Conservation (phyloP, 2,888 invertebrate species). For the Chydorus sphaericus region DNA sequence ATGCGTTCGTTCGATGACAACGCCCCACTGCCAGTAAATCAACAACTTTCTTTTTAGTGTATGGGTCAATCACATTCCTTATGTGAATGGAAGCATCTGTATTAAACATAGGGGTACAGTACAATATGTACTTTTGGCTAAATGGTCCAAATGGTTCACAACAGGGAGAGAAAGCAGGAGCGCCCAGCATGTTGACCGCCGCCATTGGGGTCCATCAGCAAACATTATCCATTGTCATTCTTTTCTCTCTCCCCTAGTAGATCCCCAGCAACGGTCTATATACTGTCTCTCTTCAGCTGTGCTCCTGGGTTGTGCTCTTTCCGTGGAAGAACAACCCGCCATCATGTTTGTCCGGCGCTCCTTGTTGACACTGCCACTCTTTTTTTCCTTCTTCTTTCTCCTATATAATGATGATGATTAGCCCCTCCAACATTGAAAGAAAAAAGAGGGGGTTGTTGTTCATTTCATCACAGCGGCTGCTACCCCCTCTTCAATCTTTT, state of each 20-base stretch:
- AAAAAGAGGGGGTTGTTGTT: too few relatives aligned
- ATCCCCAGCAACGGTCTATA: too few relatives aligned
- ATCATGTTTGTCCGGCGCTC: neutral
- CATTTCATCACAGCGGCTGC: neutral
- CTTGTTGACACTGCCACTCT: neutral
- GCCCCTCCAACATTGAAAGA: too few relatives aligned
- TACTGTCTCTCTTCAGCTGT: too few relatives aligned
- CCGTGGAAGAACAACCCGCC: too few relatives aligned
- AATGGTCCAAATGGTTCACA: neutral
- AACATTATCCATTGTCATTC: conserved; percentile 5
- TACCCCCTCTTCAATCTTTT: neutral
- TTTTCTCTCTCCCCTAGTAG: too few relatives aligned
- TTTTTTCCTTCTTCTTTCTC: neutral
- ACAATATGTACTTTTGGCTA: neutral
- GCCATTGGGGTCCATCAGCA: conserved; percentile 7
- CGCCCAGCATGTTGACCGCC: conserved; percentile 5
- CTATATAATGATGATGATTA: neutral
- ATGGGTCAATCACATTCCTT: too few relatives aligned
- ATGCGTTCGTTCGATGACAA: too few relatives aligned
- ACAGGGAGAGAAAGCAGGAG: neutral
- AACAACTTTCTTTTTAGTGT: too few relatives aligned
- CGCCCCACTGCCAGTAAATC: too few relatives aligned
- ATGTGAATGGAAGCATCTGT: conserved; percentile 5
- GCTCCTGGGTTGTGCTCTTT: too few relatives aligned
- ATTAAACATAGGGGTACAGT: neutral